These are phyloP conservation scores for Caligus rogercresseyi DNA, from an alignment of 1,140 invertebrate genomes.

Conservation along the genomic window DNA sequence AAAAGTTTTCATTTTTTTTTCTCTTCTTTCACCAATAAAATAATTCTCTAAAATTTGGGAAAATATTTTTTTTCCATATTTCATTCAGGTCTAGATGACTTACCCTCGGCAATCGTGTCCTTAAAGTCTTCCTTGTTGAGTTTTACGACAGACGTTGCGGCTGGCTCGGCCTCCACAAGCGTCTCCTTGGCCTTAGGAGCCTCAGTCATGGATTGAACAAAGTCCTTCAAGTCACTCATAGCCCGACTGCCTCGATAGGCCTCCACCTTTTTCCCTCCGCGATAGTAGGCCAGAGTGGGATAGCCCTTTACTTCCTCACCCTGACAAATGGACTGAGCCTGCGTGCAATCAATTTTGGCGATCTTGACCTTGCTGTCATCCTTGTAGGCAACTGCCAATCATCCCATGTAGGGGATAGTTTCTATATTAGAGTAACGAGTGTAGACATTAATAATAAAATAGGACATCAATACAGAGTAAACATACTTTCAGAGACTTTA, in stretches of 20 bases:
- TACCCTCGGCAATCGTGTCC: neutral
- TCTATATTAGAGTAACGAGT: slow-evolving; percentile 32
- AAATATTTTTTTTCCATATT: no score
- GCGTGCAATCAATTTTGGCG: slow-evolving; percentile 49
- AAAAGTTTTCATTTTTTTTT: no score
- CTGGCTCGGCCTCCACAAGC: neutral
- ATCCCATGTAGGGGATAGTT: slow-evolving; percentile 48
- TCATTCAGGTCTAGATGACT: neutral
- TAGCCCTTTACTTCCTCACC: slow-evolving; percentile 13
- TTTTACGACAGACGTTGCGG: neutral
- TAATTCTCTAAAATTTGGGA: no score
- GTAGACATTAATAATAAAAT: neutral
- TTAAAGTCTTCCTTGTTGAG: slow-evolving; percentile 6
- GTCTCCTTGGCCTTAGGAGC: neutral
- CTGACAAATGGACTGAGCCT: slow-evolving; percentile 26
- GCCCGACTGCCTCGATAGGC: slow-evolving; percentile 1
- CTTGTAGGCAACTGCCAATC: slow-evolving; percentile 45
- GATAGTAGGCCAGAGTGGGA: slow-evolving; percentile 15
- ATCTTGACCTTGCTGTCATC: slow-evolving; percentile 37
- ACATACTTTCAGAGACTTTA: no score
- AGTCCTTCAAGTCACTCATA: neutral
- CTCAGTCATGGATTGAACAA: slow-evolving; percentile 1
- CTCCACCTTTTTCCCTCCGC: slow-evolving; percentile 6
- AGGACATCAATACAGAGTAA: no score
- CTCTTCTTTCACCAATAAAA: no score